These are phyloP conservation scores for Apogon hyalosoma DNA, from an alignment of 2,797 vertebrate species.

Conservation along the genomic window DNA sequence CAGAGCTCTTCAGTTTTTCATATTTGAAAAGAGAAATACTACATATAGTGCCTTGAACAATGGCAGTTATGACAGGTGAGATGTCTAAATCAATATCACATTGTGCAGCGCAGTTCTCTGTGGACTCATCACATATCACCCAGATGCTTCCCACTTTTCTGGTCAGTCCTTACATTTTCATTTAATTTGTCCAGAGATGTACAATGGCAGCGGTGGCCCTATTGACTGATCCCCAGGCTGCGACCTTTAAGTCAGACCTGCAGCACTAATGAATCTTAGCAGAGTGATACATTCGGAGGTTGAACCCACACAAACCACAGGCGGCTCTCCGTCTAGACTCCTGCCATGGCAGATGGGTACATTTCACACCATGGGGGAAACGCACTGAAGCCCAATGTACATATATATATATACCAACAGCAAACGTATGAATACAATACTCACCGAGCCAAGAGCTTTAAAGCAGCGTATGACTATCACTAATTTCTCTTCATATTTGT, in stretches of 20 bases:
- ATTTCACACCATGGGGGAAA: slow-evolving; percentile 32
- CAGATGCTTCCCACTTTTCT: slow-evolving; percentile 15
- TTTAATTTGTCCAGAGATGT: slow-evolving; percentile 60
- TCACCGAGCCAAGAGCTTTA: slow-evolving; percentile 58
- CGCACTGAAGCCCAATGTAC: slow-evolving; percentile 34
- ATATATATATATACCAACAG: slow-evolving; percentile 49
- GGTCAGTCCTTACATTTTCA: slow-evolving; percentile 52
- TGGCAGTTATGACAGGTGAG: not conserved
- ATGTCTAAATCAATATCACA: not conserved
- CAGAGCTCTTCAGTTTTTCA: no score
- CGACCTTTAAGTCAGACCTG: slow-evolving; percentile 69
- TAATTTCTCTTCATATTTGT: no score
- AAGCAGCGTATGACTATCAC: no score
- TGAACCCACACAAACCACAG: slow-evolving; percentile 31
- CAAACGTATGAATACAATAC: slow-evolving; percentile 53
- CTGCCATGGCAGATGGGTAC: slow-evolving; percentile 17
- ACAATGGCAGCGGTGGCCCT: slow-evolving; percentile 43
- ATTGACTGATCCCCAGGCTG: slow-evolving; percentile 61
- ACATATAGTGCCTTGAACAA: no score
- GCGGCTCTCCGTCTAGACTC: slow-evolving; percentile 15
- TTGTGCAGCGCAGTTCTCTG: not conserved
- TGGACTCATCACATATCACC: not conserved
- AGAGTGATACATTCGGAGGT: slow-evolving; percentile 56
- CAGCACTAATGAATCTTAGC: slow-evolving; percentile 72
- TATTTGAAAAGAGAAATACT: no score